Conservation (phyloP, 2,113 vertebrate species). For the Circaetus gallicus region DNA sequence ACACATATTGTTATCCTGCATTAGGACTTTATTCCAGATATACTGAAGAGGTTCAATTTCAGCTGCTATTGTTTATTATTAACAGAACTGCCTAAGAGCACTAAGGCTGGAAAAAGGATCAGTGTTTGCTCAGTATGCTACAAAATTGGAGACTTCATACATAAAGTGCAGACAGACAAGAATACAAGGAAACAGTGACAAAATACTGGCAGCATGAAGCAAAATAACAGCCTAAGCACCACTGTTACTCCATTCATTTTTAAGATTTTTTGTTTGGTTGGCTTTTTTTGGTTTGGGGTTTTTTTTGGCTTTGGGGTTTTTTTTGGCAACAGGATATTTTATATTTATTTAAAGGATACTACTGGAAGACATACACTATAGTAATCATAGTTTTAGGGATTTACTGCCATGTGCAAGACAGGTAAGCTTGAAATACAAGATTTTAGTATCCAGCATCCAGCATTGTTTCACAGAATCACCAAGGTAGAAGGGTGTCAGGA, state of each 20-base stretch:
- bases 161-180: neutral
- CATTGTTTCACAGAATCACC: neutral
- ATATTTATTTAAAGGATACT: neutral
- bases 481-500: neutral
- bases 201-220: neutral
- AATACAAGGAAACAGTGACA: neutral
- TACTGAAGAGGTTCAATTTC: neutral
- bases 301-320: neutral
- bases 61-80: neutral
- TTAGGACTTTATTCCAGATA: neutral
- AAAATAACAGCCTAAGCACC: neutral
- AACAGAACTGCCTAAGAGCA: neutral
- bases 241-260: neutral
- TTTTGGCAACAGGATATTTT: neutral
- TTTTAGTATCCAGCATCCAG: neutral
- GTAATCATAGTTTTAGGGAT: neutral
- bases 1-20: neutral
- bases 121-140: neutral
- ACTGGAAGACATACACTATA: neutral
- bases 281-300: rapidly evolving
- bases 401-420: neutral
- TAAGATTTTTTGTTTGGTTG: neutral
- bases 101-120: neutral
- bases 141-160: neutral
- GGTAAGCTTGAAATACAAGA: neutral